phyloP scores from a whole-genome alignment of 37 sponge, comb jelly and placozoan species.

The Aphrocallistes beatrix region DNA sequence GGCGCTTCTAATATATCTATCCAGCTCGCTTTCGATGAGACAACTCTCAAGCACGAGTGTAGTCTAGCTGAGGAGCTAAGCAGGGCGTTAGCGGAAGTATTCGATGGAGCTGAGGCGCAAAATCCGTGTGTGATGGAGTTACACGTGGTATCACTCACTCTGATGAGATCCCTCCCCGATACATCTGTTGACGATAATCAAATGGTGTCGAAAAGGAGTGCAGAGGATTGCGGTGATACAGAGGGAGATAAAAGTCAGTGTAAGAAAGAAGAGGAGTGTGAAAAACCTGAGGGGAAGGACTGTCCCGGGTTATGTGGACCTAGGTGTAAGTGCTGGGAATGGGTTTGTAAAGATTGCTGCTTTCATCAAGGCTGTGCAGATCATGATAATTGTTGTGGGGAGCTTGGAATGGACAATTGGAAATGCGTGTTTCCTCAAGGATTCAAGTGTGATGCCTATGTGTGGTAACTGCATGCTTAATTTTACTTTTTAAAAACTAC shows the following conservation, averaged over 20 bases:
- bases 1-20: neutral
- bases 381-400: slow-evolving; percentile 23
- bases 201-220: too few relatives aligned
- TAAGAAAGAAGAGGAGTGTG: too few relatives aligned
- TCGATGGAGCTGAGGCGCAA: neutral
- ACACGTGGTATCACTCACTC: neutral
- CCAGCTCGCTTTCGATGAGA: neutral
- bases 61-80: neutral
- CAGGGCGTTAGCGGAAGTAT: neutral
- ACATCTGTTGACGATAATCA: too few relatives aligned
- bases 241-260: too few relatives aligned
- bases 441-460: slow-evolving; percentile 12
- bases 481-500: too few relatives aligned
- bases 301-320: slow-evolving; percentile 26
- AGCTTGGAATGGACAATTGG: neutral
- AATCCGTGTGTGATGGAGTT: neutral
- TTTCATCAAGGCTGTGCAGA: slow-evolving; percentile 23
- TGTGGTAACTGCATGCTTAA: neutral
- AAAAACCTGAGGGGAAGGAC: neutral
- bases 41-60: neutral
- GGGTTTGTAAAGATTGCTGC: slow-evolving; percentile 26
- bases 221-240: too few relatives aligned
- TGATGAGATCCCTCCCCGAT: neutral
- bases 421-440: neutral
- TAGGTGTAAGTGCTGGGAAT: slow-evolving; percentile 8